Evolutionary conservation across 2,113 vertebrate species (phyloP), one percentile per base, ranked within the genome.

Genomic region (Pituophis catenifer): DNA sequence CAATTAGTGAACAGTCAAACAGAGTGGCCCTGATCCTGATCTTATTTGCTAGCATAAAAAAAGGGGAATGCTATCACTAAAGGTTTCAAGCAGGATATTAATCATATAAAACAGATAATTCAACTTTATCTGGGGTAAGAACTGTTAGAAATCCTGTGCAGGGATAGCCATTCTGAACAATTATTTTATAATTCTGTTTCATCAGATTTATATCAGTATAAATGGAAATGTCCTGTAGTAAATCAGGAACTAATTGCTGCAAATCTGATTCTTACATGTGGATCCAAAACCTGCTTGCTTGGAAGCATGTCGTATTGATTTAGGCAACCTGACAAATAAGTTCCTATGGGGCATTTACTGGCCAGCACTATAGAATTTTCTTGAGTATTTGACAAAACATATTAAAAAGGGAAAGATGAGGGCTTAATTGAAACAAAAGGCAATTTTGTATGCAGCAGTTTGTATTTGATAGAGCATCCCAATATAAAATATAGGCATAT

Each of bases 1-100:
- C 89, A 93, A 86, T 93, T 93, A 93, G 92, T 53, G 89, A 93
- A 62, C 29, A 93, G 54, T 93, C 92, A 93, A 58, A 93, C 70
- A 58, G 85, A 85, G 70, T 90, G 70, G 88, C 90, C 89, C 89
- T 89, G 90, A 93, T 93, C 55, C 89, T 85, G 70, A 44, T 90
- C 54, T 59, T 89, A 50, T 93, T 58, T 85, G 29, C 89, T 58
- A 59, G 53, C 54, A 81, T 58, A 58, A 90, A 93, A 93, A 93
- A 90, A 33, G 29, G 90, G 59, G 92, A 93, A 48, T 53, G 52
- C 90, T 57, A 86, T 62, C 48, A 48, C 38, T 92, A 11, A 92
- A 33, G 48, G 13, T 21, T 21, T 21, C 8, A 38, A 8, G 57
- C 54, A 48, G 6, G 5, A 13, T 85, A 59, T 53, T 8, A 13